Evolutionary conservation across 2,888 invertebrate species (phyloP).

Genomic region (Punctoribates punctum): DNA sequence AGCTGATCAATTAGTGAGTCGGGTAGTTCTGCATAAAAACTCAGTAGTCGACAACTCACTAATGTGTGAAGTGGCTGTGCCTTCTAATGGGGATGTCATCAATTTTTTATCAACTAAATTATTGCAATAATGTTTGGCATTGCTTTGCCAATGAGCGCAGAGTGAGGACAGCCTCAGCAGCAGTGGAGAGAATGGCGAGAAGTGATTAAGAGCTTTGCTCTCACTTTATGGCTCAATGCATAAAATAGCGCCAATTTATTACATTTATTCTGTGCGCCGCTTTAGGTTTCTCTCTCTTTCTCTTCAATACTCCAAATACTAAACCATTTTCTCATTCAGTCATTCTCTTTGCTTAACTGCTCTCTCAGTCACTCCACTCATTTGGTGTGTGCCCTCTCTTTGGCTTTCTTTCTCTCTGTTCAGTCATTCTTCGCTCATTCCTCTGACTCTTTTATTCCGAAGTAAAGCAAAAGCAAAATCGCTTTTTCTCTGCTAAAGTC

Average conservation of each 20-base stretch:
- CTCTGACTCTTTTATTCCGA: constrained; percentile 25
- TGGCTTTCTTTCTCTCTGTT: constrained; percentile 26
- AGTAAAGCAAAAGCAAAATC: constrained; percentile 1
- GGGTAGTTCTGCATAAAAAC: constrained; percentile 24
- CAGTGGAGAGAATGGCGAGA: background rate
- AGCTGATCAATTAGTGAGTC: constrained; percentile 30
- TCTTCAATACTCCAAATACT: background rate
- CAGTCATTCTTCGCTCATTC: background rate
- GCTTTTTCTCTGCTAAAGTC: constrained; percentile 27
- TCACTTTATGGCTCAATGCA: constrained; percentile 34
- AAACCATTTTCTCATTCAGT: constrained; percentile 13
- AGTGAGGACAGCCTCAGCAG: background rate
- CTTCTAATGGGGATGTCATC: constrained; percentile 34
- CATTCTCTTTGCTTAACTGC: constrained; percentile 33
- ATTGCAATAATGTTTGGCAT: constrained; percentile 26
- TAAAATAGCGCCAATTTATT: constrained; percentile 31
- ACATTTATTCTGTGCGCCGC: constrained; percentile 3
- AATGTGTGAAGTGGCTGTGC: constrained; percentile 10
- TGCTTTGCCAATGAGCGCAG: background rate
- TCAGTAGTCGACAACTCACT: background rate
- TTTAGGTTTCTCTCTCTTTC: background rate
- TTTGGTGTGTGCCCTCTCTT: background rate
- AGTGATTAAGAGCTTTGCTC: constrained; percentile 37
- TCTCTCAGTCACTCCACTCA: constrained; percentile 1
- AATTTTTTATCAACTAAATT: constrained; percentile 24